Conservation (phyloP, 2,113 vertebrate species). For the Pleuronectes platessa region DNA sequence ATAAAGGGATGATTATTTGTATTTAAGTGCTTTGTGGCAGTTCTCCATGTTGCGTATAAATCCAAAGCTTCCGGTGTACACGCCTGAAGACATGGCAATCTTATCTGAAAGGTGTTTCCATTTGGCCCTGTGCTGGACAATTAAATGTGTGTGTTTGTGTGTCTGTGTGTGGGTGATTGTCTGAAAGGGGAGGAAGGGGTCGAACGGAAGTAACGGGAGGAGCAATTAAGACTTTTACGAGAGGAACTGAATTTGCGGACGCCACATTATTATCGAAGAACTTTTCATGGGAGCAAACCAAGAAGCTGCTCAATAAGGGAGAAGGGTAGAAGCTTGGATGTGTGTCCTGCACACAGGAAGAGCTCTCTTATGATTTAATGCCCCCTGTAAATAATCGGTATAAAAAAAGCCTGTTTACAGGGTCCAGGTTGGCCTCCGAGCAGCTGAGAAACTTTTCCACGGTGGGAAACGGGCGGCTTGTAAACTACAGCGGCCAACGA, state of each 20-base stretch:
- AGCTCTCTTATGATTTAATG: slow-evolving; percentile 72
- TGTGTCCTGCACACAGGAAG: slow-evolving; percentile 66
- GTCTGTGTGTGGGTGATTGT: slow-evolving; percentile 22
- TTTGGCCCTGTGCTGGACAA: slow-evolving; percentile 39
- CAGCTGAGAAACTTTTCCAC: slow-evolving; percentile 59
- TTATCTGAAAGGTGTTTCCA: slow-evolving; percentile 42
- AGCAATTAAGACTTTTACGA: slow-evolving; percentile 73
- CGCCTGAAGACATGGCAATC: background rate
- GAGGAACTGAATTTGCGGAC: slow-evolving; percentile 69
- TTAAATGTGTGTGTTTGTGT: slow-evolving; percentile 28
- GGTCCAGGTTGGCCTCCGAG: slow-evolving; percentile 23
- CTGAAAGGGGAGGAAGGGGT: slow-evolving; percentile 8
- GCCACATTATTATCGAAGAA: slow-evolving; percentile 39
- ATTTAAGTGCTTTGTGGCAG: slow-evolving; percentile 15
- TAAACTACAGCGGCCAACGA: slow-evolving; percentile 47
- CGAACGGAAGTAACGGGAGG: slow-evolving; percentile 58
- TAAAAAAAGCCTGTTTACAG: slow-evolving; percentile 68
- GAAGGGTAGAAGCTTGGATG: slow-evolving; percentile 4
- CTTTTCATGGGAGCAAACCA: slow-evolving; percentile 43
- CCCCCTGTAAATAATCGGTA: slow-evolving; percentile 66
- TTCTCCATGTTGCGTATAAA: background rate
- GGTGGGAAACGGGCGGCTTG: slow-evolving; percentile 40
- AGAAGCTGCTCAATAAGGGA: slow-evolving; percentile 26
- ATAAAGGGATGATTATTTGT: background rate
- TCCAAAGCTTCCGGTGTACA: slow-evolving; percentile 13